These are phyloP conservation scores for Acleris emargana DNA, from an alignment of 2,888 invertebrate species.

Conservation along the genomic window DNA sequence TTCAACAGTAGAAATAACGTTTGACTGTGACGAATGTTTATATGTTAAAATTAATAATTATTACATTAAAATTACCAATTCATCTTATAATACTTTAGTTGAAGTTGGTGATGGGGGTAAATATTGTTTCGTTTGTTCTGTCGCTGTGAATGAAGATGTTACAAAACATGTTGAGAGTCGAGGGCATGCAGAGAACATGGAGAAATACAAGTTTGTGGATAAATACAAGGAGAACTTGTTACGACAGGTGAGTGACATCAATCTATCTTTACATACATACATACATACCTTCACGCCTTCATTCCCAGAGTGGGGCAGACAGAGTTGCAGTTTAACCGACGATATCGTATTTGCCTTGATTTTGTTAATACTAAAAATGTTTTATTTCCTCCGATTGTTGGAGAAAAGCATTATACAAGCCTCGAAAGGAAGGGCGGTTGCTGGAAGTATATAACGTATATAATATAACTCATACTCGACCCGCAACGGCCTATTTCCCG, in stretches of 20 bases:
- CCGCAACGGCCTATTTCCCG: no score
- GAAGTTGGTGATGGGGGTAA: conserved; percentile 41
- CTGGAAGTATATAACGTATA: no score
- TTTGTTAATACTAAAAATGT: no score
- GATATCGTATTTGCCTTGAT: no score
- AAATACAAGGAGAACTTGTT: conserved; percentile 48
- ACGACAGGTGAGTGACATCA: conserved; percentile 49
- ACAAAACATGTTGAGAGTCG: conserved; percentile 38
- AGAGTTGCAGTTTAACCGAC: no score
- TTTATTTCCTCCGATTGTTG: no score
- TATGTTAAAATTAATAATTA: conserved; percentile 45
- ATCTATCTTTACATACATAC: no score
- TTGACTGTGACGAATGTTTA: conserved; percentile 43
- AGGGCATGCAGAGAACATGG: conserved; percentile 43
- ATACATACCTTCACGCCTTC: no score
- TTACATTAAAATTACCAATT: conserved; percentile 40
- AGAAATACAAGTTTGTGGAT: conserved; percentile 46
- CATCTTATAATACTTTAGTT: conserved; percentile 43
- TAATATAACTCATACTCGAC: no score
- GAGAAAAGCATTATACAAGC: no score
- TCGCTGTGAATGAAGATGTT: conserved; percentile 17
- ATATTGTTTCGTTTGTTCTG: conserved; percentile 42
- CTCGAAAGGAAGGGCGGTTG: no score
- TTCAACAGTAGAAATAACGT: conserved; percentile 29
- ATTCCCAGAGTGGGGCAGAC: no score